Base-by-base conservation (phyloP, 1,140 invertebrate species). In the Whitmania pigra region DNA sequence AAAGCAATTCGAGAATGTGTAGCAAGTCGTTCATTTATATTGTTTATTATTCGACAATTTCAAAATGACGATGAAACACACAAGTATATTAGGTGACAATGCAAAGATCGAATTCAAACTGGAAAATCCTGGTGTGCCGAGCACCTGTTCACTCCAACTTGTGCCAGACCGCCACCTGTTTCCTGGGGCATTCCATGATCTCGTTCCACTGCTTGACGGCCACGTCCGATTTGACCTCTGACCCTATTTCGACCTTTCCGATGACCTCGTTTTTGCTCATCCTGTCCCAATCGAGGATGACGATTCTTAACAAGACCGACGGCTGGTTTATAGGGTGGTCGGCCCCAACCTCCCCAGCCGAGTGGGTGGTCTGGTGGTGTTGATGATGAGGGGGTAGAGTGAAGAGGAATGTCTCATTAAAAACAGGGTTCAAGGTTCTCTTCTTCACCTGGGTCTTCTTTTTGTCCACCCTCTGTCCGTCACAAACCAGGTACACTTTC, bases 381-480 rank as follows among this genome's bases (percentile, higher is more conserved):
- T 11, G 57, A 63, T 63, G 57, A 15, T 63, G 57, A 13, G 57
- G 29, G 9, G 86, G 85, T 20, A 87, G 81, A 72, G 87, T 86
- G 76, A 87, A 87, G 17, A 86, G 82, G 78, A 88, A 97, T 25
- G 92, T 94, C 83, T 99, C 95, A 83, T 99, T 99, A 84, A 97
- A 99, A 67, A 99, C 93, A 0, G 96, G 96, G 83, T 94, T 96
- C 70, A 96, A 84, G 4, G 95, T 98, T 49, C 93, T 87, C 80
- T 97, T 98, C 85, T 97, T 97, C 31, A 98, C 93, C 79, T 97
- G 94, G 0, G 96, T 99, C 85, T 98, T 98, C 86, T 97, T 97
- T 85, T 98, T 99, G 57, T 92, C 91, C 75, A 99, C 92, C 73
- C 94, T 87, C 80, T 97, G 93, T n/a, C 91, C 91, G 82, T 98